These are phyloP conservation scores for Stichodactyla mertensii DNA, from an alignment of 64 coral and sea anemone species.

Conservation along the genomic window DNA sequence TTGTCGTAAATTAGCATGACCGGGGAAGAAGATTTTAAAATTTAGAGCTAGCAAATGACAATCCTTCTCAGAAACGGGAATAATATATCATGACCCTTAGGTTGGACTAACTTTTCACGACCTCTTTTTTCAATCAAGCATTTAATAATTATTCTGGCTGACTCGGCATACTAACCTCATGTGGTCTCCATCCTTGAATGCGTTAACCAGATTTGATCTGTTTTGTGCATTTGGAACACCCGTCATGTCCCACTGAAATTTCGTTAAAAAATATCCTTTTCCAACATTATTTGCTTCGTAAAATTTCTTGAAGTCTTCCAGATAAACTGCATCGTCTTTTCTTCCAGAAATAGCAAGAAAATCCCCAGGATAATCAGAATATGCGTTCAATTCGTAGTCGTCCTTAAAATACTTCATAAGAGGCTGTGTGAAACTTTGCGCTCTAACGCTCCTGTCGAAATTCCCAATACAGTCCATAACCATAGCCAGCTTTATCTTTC, in stretches of 20 bases:
- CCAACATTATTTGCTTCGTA: background rate
- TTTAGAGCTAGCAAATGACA: too few relatives aligned
- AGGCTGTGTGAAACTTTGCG: background rate
- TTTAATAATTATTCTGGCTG: background rate
- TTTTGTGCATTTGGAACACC: conserved; percentile 33
- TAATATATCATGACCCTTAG: too few relatives aligned
- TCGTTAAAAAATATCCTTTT: background rate
- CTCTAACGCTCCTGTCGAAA: background rate
- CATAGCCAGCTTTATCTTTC: conserved; percentile 26
- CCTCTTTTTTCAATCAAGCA: too few relatives aligned
- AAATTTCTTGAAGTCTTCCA: conserved; percentile 13
- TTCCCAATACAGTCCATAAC: conserved; percentile 45
- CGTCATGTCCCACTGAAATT: conserved; percentile 17
- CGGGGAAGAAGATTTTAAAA: too few relatives aligned
- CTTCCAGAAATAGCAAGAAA: conserved; percentile 27
- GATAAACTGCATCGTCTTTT: conserved; percentile 22
- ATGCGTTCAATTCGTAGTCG: background rate
- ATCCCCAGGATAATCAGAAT: background rate
- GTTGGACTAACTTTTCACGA: too few relatives aligned
- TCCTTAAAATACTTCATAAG: background rate
- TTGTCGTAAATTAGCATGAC: background rate
- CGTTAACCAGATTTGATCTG: background rate
- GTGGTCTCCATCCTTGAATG: conserved; percentile 21
- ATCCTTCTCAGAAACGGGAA: too few relatives aligned
- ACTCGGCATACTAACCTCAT: conserved; percentile 5